Evolutionary conservation across 2,888 invertebrate species (phyloP), one percentile per base, ranked within the genome.

Genomic region (Rosalia funebris): DNA sequence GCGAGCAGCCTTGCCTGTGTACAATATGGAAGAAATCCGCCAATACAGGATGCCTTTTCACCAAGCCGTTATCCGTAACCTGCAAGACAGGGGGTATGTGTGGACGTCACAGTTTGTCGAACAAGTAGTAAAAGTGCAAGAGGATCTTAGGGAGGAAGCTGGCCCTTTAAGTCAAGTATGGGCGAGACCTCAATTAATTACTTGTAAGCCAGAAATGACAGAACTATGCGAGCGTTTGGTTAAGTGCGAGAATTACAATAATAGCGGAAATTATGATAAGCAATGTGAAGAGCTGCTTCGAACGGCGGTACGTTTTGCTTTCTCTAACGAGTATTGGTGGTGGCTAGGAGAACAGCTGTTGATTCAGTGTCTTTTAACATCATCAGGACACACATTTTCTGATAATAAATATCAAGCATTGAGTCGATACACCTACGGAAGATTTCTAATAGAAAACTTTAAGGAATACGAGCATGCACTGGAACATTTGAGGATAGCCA

Each of bases 311-410:
- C 53, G 74, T 62, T 86, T 83, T 65, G 77, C 82, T 32, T 78
- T 79, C 54, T 70, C 65, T 4, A 10, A 39, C 17, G 56, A 63
- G 4, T 67, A 74, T 17, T 85, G 86, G 74, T 76, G 85, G 64
- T 87, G 87, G 87, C 73, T 87, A 9, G 85, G 86, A 0, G 85
- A 87, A 66, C 85, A 86, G 71, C 78, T 87, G 47, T 82, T 83
- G 58, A 71, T 84, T 3, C 82, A 84, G 1, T 67, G 82, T 0
- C 82, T 86, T 15, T 83, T 83, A 0, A 81, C 84, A 0, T 81
- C 83, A 0, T 81, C 82, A 52, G 75, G 79, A 48, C 83, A 80
- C 62, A 60, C 82, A 4, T 66, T 82, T 84, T 85, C 25, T 45
- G 85, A 83, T 0, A 84, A 84, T 1, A 81, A 84, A 37, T 82